Percentiles rank a stretch among this genome's conserved stretches.
These are phyloP conservation scores for Platysternon megacephalum DNA, from an alignment of 2,113 vertebrate genomes.

Conservation along the genomic window DNA sequence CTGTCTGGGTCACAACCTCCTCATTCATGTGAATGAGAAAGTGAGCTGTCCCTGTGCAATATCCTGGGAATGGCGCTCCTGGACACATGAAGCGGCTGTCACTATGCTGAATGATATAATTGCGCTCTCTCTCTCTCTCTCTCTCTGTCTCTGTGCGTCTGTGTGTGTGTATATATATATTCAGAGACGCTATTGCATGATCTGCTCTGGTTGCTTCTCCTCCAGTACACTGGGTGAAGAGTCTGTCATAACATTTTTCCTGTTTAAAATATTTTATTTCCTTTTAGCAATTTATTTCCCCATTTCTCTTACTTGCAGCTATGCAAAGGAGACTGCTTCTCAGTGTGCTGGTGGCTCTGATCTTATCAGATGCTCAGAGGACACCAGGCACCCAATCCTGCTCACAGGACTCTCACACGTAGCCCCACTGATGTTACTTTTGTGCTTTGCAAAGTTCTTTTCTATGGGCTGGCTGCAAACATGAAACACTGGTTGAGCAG, in stretches of 20 bases:
- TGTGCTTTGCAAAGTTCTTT: neutral
- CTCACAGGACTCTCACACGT: neutral
- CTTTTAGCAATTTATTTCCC: neutral
- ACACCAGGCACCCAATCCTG: neutral
- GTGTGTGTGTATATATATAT: neutral
- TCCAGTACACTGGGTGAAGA: neutral
- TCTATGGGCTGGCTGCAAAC: neutral
- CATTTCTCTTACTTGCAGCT: neutral
- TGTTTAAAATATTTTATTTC: neutral
- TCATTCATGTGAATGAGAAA: neutral
- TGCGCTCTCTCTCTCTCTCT: neutral
- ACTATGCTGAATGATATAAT: neutral
- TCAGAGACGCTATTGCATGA: neutral
- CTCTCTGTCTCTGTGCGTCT: too few relatives aligned
- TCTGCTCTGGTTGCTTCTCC: neutral
- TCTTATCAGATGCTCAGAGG: neutral
- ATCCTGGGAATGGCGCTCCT: neutral
- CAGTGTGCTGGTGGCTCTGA: neutral
- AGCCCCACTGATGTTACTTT: neutral
- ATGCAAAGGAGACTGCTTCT: neutral
- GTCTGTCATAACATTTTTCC: neutral
- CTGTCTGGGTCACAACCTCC: neutral
- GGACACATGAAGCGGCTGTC: neutral
- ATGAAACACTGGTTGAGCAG: fast-evolving
- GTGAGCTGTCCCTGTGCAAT: neutral